Conservation (phyloP, 2,888 invertebrate genomes). For the Vesta saturnalis region DNA sequence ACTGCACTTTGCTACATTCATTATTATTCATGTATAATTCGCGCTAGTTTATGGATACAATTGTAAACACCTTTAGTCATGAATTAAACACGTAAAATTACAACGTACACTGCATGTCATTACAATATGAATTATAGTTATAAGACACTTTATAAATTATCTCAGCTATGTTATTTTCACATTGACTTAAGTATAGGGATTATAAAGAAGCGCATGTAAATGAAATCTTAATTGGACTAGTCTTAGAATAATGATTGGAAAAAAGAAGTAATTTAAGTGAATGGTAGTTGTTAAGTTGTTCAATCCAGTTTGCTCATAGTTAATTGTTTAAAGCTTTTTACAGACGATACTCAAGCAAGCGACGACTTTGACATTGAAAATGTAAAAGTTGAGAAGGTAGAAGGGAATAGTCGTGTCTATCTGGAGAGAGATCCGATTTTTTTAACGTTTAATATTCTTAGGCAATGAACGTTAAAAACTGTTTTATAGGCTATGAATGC, state of each 20-base stretch:
- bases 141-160: conserved; percentile 8
- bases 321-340: not conserved
- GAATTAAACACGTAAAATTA: not conserved
- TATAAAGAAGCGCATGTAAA: not conserved
- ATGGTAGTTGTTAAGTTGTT: not conserved
- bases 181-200: not conserved
- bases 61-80: not conserved
- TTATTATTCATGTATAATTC: conserved; percentile 3
- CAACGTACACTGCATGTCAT: conserved; percentile 1
- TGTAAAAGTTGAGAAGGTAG: not conserved
- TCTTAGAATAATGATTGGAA: too few species aligned
- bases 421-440: not conserved
- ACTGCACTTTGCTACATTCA: too few species aligned
- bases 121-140: conserved; percentile 1
- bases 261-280: not conserved
- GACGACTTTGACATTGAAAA: conserved; percentile 10
- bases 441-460: not conserved
- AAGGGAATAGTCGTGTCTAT: not conserved
- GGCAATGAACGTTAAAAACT: too few species aligned
- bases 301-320: not conserved
- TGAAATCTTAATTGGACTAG: too few species aligned
- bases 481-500: too few species aligned
- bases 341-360: not conserved
- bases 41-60: not conserved
- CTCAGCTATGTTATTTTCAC: not conserved